Conservation (phyloP, 1,140 invertebrate genomes). For the Drosophila ercepeae region DNA sequence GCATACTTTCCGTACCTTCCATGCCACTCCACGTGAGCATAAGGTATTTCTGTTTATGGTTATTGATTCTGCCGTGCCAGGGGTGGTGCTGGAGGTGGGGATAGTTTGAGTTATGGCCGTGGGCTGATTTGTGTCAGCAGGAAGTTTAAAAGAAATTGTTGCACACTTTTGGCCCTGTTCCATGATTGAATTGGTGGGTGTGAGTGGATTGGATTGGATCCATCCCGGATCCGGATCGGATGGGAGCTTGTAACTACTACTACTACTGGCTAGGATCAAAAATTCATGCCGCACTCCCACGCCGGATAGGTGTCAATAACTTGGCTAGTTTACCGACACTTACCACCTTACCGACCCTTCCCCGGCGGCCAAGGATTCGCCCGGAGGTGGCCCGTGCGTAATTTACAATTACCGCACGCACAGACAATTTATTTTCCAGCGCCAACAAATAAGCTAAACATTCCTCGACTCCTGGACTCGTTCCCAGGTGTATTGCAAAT, state of each 20-base stretch:
- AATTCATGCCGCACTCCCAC: constrained; percentile 55
- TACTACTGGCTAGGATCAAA: constrained; percentile 48
- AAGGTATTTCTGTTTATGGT: constrained; percentile 68
- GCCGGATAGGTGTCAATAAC: constrained; percentile 71
- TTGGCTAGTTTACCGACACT: constrained; percentile 50
- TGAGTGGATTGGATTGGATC: constrained; percentile 1
- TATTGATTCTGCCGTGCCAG: constrained; percentile 59
- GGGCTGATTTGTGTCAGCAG: constrained; percentile 63
- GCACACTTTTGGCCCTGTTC: constrained; percentile 35
- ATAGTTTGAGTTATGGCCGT: constrained; percentile 64
- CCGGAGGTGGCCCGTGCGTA: constrained; percentile 29
- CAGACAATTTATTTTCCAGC: constrained; percentile 82
- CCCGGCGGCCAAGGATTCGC: not conserved
- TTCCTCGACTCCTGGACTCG: constrained; percentile 34
- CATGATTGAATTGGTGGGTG: constrained; percentile 45
- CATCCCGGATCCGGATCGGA: not conserved
- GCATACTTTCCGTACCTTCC: constrained; percentile 69
- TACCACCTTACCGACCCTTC: not conserved
- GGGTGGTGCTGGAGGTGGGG: constrained; percentile 3
- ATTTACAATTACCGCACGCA: constrained; percentile 84
- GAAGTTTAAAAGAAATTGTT: constrained; percentile 59
- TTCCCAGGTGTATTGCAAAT: constrained; percentile 84
- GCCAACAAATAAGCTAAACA: constrained; percentile 69
- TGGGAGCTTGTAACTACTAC: constrained; percentile 21
- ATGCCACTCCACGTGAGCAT: constrained; percentile 59